phyloP scores from a whole-genome alignment of 2,888 invertebrate species.

The Ochlodes sylvanus region DNA sequence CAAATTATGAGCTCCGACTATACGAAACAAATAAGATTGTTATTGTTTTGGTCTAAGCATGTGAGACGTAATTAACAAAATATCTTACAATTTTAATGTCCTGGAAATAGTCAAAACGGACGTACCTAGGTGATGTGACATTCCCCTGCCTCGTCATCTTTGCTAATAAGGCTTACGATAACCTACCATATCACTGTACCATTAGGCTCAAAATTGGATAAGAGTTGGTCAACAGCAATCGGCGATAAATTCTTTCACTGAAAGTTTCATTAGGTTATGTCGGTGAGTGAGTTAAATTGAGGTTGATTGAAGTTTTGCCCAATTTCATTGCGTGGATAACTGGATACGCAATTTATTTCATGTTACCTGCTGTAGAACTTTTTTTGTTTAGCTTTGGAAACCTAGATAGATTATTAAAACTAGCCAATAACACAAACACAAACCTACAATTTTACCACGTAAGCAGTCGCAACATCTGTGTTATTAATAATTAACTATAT shows the following conservation, averaged over 20 bases:
- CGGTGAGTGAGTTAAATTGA: constrained; percentile 3
- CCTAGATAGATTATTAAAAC: too few relatives aligned
- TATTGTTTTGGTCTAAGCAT: too few relatives aligned
- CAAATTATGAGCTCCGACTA: too few relatives aligned
- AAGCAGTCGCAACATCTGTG: too few relatives aligned
- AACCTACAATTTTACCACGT: too few relatives aligned
- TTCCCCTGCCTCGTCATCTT: constrained; percentile 15
- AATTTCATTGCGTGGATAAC: constrained; percentile 9
- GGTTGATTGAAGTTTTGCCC: constrained; percentile 15
- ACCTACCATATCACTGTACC: not conserved
- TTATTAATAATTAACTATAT: too few relatives aligned
- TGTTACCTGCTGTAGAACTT: not conserved
- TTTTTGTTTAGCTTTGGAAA: not conserved
- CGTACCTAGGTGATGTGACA: constrained; percentile 22
- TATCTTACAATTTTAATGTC: too few relatives aligned
- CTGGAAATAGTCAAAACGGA: constrained; percentile 16
- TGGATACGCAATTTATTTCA: constrained; percentile 1
- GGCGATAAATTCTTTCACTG: constrained; percentile 23
- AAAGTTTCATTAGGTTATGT: constrained; percentile 18
- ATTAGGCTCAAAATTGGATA: not conserved
- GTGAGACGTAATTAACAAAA: too few relatives aligned
- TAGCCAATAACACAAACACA: too few relatives aligned
- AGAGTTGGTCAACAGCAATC: not conserved
- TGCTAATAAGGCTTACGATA: not conserved
- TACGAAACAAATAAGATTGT: too few relatives aligned